Conservation (phyloP, 2,888 invertebrate species). For the Keiferia lycopersicella region DNA sequence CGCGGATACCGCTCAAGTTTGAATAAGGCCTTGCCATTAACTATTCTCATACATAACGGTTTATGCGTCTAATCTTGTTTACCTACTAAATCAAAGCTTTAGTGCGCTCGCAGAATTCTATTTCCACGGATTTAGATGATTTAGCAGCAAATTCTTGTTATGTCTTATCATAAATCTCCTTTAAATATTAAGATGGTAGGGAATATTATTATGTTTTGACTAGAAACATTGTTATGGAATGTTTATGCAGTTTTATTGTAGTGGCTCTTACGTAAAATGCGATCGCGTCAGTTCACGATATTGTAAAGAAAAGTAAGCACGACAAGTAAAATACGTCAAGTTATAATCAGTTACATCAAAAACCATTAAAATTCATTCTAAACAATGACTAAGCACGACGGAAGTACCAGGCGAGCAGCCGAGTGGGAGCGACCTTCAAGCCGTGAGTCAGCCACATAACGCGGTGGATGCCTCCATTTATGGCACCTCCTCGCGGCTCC, state of each 20-base stretch:
- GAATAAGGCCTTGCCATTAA: background rate
- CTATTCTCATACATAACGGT: constrained; percentile 12
- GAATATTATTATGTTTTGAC: background rate
- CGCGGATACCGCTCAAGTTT: too few species aligned
- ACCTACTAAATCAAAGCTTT: constrained; percentile 19
- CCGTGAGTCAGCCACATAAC: constrained; percentile 51
- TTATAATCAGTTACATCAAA: constrained; percentile 4
- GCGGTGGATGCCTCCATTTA: constrained; percentile 44
- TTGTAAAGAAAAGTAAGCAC: background rate
- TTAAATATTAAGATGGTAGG: background rate
- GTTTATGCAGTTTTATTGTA: background rate
- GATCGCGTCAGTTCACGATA: background rate
- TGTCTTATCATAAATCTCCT: constrained; percentile 1
- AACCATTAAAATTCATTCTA: constrained; percentile 36
- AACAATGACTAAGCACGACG: constrained; percentile 49
- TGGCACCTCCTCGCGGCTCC: constrained; percentile 45
- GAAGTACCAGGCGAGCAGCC: constrained; percentile 44
- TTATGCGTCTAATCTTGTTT: constrained; percentile 19
- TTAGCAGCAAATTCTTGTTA: constrained; percentile 6
- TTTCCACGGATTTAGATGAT: constrained; percentile 18
- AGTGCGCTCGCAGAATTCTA: constrained; percentile 38
- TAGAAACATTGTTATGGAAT: background rate
- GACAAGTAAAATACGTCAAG: background rate
- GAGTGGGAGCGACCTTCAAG: constrained; percentile 63
- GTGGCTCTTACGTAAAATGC: constrained; percentile 4